Base-by-base conservation (phyloP, 2,888 invertebrate species). In the Rambutsinella grinnellia region DNA sequence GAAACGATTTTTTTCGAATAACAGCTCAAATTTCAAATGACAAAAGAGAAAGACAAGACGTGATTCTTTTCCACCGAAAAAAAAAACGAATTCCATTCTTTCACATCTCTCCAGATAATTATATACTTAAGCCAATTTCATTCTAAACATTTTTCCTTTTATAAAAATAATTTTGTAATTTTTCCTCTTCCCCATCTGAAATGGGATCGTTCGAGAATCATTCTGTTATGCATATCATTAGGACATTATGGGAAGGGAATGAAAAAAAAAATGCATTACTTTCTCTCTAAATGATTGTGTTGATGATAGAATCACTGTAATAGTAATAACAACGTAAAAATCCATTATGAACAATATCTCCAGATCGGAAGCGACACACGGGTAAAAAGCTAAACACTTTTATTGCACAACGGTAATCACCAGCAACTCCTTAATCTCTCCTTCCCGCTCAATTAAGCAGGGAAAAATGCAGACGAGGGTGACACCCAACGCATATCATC, bases 381-480 rank as follows among this genome's bases (percentile, higher is more conserved):
- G 13, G 36, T 36, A 13, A 36, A 36, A 5, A 8, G 36, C 6
- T 5, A 36, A 36, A 36, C 13, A 13, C 36, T 36, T 13, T 8
- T 8, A 5, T 36, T 36, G 36, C 13, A 13, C 13, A 36, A 36
- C 36, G 36, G 36, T 36, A 13, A 36, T 74, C 15, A 46, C 58
- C 60, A 61, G 23, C 49, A 49, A 36, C 63, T 62, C 36, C 81
- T 81, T 82, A 82, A 83, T 83, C 83, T 83, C 63, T 79, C 79
- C 79, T 81, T 81, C 80, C 79, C 83, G 82, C 76, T 83, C 83
- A 83, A 83, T 83, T 83, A 83, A 83, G 80, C 81, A 76, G 66
- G 54, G 81, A 80, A 81, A 81, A 82, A 81, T 77, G 77, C 61
- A 74, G 71, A 62, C 69, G 62, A 70, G 77, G 77, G 79, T 79